Base-by-base conservation (phyloP, 2,113 vertebrate species). In the Callorhinus ursinus region DNA sequence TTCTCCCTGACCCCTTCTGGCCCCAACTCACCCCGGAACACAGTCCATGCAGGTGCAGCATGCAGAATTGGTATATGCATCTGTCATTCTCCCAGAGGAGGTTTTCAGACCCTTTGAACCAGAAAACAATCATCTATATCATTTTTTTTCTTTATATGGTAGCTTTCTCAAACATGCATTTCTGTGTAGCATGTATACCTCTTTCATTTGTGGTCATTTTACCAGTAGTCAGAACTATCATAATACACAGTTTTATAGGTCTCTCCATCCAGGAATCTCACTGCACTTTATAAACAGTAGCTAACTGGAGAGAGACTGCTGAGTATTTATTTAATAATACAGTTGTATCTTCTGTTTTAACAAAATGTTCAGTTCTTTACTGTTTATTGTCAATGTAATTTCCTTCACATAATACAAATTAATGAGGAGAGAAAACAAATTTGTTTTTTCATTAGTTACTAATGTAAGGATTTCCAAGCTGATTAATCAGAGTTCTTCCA, bases 301-400 rank as follows among this genome's bases (percentile, higher is more conserved):
- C 74, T 97, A 97, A 96, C 71, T 97, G 90, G 84, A 97, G 81
- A 97, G 61, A 16, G 65, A 92, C 51, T 85, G 53, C 51, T 88
- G 59, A 61, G 95, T 96, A 83, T 92, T 97, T 95, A 96, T 93
- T 98, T 96, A 97, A 95, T 93, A 94, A 96, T 90, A 87, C 69
- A 92, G 69, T 95, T 93, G 80, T 95, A 96, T 84, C 69, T 69
- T 96, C 53, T 90, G 77, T 97, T 97, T 93, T 95, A 96, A 95
- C 87, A 97, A 97, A 98, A 97, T 92, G 92, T 95, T 97, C 57
- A 0, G 84, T 96, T 97, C 92, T 98, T 95, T 92, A 85, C 88
- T 97, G 82, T 97, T 97, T 97, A 97, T 93, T 97, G 96, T 97
- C 90, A 97, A 77, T 92, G 94, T 76, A 97, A 98, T 98, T 97